A percentile compares a stretch with the other conserved stretches of the same genome.
Conservation (phyloP, 2,888 invertebrate species). For the Lithosia quadra region DNA sequence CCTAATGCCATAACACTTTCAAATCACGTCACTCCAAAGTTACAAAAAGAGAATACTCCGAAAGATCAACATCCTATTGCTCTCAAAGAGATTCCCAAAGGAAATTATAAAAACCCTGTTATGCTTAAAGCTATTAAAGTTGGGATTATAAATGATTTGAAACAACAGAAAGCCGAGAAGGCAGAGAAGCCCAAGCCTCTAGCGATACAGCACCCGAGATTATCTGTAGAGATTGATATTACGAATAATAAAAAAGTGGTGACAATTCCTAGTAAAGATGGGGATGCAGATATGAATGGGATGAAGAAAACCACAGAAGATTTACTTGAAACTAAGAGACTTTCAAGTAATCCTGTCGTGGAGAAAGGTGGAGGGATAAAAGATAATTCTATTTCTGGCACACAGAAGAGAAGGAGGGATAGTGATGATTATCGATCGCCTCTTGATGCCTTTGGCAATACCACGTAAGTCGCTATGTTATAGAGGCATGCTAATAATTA, state of each 20-base stretch:
- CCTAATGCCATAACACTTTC: conserved; percentile 53
- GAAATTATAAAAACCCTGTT: conserved; percentile 59
- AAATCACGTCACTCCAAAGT: conserved; percentile 56
- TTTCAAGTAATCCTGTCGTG: conserved; percentile 38
- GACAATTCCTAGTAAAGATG: conserved; percentile 56
- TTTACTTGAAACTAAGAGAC: conserved; percentile 33
- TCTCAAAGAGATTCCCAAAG: conserved; percentile 56
- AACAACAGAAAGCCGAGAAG: conserved; percentile 35
- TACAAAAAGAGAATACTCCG: conserved; percentile 80
- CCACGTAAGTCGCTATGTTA: conserved; percentile 66
- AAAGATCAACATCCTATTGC: conserved; percentile 47
- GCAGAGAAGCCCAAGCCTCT: conserved; percentile 6
- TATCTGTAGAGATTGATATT: conserved; percentile 72
- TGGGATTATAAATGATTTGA: conserved; percentile 66
- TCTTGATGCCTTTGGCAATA: conserved; percentile 69
- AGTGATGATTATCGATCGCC: conserved; percentile 78
- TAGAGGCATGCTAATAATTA: conserved; percentile 15
- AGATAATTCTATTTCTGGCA: conserved; percentile 7
- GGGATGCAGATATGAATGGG: conserved; percentile 31
- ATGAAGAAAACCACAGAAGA: conserved; percentile 19
- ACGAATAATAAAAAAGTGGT: conserved; percentile 70
- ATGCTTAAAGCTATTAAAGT: conserved; percentile 67
- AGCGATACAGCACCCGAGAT: conserved; percentile 42
- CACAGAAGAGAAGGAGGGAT: conserved; percentile 27
- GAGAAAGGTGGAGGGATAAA: conserved; percentile 48